Conservation (phyloP, 2,888 invertebrate species). For the Synergus itoensis region DNA sequence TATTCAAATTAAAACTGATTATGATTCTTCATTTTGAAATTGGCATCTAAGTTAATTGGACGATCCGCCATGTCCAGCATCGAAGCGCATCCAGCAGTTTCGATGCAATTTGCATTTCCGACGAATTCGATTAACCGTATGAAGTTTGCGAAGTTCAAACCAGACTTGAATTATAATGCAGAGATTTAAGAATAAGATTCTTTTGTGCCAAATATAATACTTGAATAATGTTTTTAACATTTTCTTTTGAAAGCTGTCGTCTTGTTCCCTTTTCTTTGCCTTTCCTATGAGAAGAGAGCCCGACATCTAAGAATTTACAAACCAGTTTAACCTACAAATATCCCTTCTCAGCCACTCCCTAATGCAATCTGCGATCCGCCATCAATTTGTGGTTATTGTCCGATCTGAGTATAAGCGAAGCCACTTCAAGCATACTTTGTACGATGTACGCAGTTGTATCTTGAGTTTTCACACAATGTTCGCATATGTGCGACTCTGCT, state of each 20-base stretch:
- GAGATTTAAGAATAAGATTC: constrained; percentile 2
- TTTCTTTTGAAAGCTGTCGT: neutral
- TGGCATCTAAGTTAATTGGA: constrained; percentile 32
- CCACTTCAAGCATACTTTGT: constrained; percentile 36
- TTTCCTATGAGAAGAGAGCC: neutral
- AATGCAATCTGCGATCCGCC: constrained; percentile 39
- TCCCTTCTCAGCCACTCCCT: constrained; percentile 27
- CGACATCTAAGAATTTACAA: constrained; percentile 25
- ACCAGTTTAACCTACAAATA: constrained; percentile 22
- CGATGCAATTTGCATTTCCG: constrained; percentile 33
- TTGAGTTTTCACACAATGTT: neutral
- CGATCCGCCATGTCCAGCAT: constrained; percentile 6
- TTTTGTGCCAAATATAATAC: no score
- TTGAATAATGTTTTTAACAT: neutral
- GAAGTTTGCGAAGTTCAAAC: neutral
- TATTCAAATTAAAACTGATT: constrained; percentile 31
- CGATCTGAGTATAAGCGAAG: constrained; percentile 25
- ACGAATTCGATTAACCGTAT: constrained; percentile 14
- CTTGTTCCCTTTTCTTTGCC: neutral
- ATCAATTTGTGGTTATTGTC: constrained; percentile 42
- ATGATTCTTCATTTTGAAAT: constrained; percentile 19
- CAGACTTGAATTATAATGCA: constrained; percentile 28
- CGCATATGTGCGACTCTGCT: constrained; percentile 5
- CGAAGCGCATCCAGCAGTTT: constrained; percentile 12
- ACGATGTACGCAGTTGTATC: constrained; percentile 6